Evolutionary conservation across 2,113 vertebrate species (phyloP), one percentile per base, ranked within the genome.

Genomic region (Ochotona curzoniae): DNA sequence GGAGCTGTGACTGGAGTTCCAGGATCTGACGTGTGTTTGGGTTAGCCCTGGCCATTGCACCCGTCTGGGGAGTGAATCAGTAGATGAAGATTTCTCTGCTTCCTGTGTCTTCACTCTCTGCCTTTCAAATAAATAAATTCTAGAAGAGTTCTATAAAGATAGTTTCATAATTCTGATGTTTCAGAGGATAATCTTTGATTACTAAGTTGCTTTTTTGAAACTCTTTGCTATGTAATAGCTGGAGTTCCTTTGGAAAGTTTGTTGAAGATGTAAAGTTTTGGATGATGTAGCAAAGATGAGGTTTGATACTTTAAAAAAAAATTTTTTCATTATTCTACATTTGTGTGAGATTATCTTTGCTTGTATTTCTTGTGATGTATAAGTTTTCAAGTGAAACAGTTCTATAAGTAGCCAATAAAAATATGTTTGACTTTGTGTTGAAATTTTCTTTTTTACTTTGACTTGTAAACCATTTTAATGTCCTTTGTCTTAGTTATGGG

Each of bases 401-500:
- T 90, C 91, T 87, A 71, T 35, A 64, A 90, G 57, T n/a, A 80
- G 32, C 15, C 75, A 86, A 71, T 73, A 32, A 60, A 73, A 69
- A 63, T 88, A 49, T 20, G 14, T 83, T 88, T 90, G 11, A 60
- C 14, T 5, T 1, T n/a, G 25, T 90, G 20, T 86, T 23, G 64
- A 80, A 26, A 87, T 92, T 26, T 44, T 23, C 74, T 74, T 5
- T 78, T 67, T 54, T 44, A 76, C 32, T 54, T 66, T 87, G 20
- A 93, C n/a, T 94, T 66, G 89, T 15, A 61, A 70, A 51, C 75
- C 38, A 6, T 12, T 70, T 89, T 96, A 60, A 93, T 92, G 30
- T 87, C 86, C 94, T 97, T 96, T 90, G 35, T 57, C 11, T 83
- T 95, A 99, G 99, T 98, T 99, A 44, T 99, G 99, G 99, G 99